These are phyloP conservation scores for Ceratotherium simum DNA, from an alignment of 2,113 vertebrate genomes.

Conservation along the genomic window DNA sequence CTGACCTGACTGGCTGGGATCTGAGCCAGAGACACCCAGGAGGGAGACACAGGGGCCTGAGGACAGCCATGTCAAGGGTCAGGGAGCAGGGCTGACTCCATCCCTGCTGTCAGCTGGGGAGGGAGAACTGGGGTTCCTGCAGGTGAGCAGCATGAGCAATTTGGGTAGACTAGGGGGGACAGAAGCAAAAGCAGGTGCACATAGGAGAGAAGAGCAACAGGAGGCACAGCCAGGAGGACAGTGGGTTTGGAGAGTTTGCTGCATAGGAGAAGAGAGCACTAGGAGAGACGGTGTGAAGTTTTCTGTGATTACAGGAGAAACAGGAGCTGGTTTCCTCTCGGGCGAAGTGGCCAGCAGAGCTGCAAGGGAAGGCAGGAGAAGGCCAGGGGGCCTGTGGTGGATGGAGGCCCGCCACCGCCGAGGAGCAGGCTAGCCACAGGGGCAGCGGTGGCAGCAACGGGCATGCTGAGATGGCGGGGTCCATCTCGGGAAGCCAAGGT, in stretches of 20 bases:
- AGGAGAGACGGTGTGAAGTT: neutral
- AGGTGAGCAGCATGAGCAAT: neutral
- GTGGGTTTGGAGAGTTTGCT: neutral
- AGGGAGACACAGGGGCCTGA: neutral
- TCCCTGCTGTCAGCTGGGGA: no score
- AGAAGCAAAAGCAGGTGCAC: neutral
- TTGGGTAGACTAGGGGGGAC: neutral
- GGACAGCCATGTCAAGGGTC: no score
- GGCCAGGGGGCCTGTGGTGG: neutral
- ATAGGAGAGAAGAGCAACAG: neutral
- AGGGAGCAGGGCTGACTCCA: neutral
- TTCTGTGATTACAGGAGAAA: neutral
- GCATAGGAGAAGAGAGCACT: no score
- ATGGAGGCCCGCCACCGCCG: neutral
- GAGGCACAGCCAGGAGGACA: fast-evolving
- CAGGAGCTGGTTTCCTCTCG: neutral
- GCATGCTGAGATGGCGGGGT: neutral
- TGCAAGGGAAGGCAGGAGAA: neutral
- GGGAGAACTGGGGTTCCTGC: neutral
- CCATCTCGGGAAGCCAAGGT: neutral
- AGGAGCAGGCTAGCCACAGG: neutral
- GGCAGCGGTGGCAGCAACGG: neutral
- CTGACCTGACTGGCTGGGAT: neutral
- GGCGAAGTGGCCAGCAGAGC: neutral
- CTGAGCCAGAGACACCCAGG: neutral